phyloP scores from a whole-genome alignment of 1,140 invertebrate genomes.

The Bilobella aurantiaca region DNA sequence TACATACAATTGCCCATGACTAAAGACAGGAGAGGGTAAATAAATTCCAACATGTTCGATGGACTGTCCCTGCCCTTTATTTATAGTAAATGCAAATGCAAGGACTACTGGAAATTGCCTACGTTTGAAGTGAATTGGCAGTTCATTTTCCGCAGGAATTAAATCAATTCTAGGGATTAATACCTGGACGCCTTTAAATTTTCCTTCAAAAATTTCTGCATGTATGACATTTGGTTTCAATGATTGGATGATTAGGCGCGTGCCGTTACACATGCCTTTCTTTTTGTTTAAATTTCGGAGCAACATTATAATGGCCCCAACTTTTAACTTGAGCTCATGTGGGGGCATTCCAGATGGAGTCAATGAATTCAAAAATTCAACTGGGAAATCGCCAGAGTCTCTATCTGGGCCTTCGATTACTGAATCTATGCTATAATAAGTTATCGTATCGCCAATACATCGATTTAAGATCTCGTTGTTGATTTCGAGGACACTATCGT shows the following conservation, averaged over 20 bases:
- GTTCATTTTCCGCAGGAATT: constrained; percentile 29
- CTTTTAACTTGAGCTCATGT: constrained; percentile 40
- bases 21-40: constrained; percentile 36
- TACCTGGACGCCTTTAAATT: background rate
- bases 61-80: constrained; percentile 46
- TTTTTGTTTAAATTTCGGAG: constrained; percentile 39
- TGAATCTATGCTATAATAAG: constrained; percentile 27
- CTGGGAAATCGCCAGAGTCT: constrained; percentile 32
- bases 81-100: constrained; percentile 46
- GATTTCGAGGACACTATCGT: constrained; percentile 28
- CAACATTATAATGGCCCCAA: constrained; percentile 39
- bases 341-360: constrained; percentile 38
- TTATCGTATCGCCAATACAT: constrained; percentile 1
- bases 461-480: constrained; percentile 30
- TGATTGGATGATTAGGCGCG: constrained; percentile 34
- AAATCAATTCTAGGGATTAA: constrained; percentile 22
- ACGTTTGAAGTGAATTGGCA: constrained; percentile 42
- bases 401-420: constrained; percentile 29
- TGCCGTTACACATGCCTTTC: constrained; percentile 40
- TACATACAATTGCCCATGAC: constrained; percentile 42
- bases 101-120: constrained; percentile 42
- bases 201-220: constrained; percentile 1
- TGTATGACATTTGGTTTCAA: constrained; percentile 15
- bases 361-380: constrained; percentile 39
- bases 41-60: constrained; percentile 37